phyloP scores from a whole-genome alignment of 2,113 vertebrate species.

The Mugil cephalus region DNA sequence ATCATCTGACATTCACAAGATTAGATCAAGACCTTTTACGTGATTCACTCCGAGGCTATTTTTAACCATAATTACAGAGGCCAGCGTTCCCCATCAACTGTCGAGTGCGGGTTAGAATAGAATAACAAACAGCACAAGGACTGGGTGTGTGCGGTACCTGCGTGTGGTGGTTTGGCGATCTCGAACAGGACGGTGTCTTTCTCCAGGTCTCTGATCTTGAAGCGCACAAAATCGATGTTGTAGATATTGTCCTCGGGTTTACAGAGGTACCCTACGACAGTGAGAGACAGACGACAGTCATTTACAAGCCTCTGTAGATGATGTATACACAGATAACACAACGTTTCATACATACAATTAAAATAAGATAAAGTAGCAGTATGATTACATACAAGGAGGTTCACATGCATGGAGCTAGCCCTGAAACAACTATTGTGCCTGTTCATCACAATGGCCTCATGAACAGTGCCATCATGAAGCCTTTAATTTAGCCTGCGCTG shows the following conservation, averaged over 20 bases:
- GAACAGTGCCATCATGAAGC: background rate
- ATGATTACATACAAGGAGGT: background rate
- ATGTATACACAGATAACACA: background rate
- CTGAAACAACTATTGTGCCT: background rate
- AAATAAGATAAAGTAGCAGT: background rate
- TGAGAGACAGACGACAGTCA: background rate
- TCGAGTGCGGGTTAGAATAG: too few relatives aligned
- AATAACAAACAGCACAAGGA: background rate
- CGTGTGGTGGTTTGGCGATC: conserved; percentile 91
- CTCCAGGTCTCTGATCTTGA: conserved; percentile 96
- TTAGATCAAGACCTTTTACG: conserved; percentile 5
- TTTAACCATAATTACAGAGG: background rate
- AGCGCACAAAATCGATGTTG: conserved; percentile 93
- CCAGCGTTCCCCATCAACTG: too few relatives aligned
- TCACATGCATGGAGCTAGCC: background rate
- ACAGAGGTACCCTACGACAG: conserved; percentile 89
- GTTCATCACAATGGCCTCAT: background rate
- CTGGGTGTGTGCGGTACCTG: conserved; percentile 78
- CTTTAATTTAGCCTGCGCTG: background rate
- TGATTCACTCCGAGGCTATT: conserved; percentile 1
- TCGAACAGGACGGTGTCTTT: conserved; percentile 93
- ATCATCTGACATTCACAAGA: conserved; percentile 71
- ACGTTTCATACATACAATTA: conserved; percentile 3
- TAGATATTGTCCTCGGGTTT: conserved; percentile 94
- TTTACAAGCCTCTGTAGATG: background rate